These are phyloP conservation scores for Forbesichthys papilliferus DNA, from an alignment of 2,113 vertebrate species.

Conservation along the genomic window DNA sequence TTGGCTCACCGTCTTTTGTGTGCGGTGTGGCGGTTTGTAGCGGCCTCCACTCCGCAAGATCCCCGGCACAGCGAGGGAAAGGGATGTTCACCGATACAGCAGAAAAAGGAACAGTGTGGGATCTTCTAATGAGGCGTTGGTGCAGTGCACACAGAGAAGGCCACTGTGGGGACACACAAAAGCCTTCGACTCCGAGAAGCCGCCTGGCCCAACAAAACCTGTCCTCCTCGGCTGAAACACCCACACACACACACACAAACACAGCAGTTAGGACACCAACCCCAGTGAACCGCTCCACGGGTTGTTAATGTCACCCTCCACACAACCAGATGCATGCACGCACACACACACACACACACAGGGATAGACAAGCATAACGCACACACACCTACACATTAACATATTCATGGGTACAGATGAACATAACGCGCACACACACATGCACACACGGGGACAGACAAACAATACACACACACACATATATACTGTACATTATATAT, in stretches of 20 bases:
- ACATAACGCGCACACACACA: too few relatives aligned
- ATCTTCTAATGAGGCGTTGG: conserved; percentile 18
- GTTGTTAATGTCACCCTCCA: conserved; percentile 20
- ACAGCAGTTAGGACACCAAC: conserved; percentile 7
- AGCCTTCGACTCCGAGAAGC: background rate
- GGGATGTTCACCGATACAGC: background rate
- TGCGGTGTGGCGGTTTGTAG: background rate
- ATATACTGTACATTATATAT: background rate
- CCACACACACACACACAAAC: background rate
- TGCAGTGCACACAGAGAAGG: background rate
- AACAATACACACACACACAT: background rate
- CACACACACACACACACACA: background rate
- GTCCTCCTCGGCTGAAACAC: conserved; percentile 8
- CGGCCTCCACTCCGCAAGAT: background rate
- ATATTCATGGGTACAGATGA: too few relatives aligned
- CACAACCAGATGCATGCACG: background rate
- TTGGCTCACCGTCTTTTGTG: background rate
- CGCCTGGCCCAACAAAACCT: background rate
- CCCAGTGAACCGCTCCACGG: conserved; percentile 26
- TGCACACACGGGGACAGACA: background rate
- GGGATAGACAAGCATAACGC: background rate
- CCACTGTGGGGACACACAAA: conserved; percentile 6
- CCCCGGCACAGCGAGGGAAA: too few relatives aligned
- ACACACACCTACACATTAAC: background rate
- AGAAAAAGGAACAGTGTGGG: background rate